These are phyloP conservation scores for Sardinella longiceps DNA, from an alignment of 2,797 vertebrate species.

Conservation along the genomic window DNA sequence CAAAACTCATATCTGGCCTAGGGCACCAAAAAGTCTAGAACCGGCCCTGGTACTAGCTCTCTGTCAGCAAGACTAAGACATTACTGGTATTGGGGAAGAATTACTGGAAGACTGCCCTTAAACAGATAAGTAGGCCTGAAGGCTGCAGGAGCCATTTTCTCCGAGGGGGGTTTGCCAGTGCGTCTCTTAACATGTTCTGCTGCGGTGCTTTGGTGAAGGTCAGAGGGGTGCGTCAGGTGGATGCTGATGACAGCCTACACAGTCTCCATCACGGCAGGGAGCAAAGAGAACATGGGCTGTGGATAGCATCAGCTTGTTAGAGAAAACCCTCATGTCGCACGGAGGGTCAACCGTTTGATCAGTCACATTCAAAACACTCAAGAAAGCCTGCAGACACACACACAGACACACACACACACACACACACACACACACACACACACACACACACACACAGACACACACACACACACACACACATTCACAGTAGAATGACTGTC, in stretches of 20 bases:
- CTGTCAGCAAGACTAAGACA: background rate
- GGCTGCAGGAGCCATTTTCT: background rate
- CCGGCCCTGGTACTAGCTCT: background rate
- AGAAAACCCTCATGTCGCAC: slow-evolving; percentile 17
- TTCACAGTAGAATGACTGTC: background rate
- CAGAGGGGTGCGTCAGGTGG: background rate
- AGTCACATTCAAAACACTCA: slow-evolving; percentile 13
- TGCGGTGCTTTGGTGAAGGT: background rate
- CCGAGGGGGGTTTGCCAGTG: background rate
- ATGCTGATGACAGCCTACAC: slow-evolving; percentile 18
- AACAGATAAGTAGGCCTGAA: background rate
- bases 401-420: background rate
- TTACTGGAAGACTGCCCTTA: background rate
- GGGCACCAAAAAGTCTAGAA: no score
- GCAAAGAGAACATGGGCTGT: background rate
- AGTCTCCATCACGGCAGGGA: background rate
- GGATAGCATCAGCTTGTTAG: slow-evolving; percentile 13
- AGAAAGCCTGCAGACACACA: background rate
- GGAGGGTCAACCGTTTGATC: slow-evolving; percentile 12
- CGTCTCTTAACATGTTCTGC: background rate
- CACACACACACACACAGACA: background rate
- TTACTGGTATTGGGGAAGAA: background rate
- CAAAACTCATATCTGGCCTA: no score
- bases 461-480: background rate
- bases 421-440: background rate